These are phyloP conservation scores for Buceros bicornis DNA, from an alignment of 2,797 vertebrate species.

Conservation along the genomic window DNA sequence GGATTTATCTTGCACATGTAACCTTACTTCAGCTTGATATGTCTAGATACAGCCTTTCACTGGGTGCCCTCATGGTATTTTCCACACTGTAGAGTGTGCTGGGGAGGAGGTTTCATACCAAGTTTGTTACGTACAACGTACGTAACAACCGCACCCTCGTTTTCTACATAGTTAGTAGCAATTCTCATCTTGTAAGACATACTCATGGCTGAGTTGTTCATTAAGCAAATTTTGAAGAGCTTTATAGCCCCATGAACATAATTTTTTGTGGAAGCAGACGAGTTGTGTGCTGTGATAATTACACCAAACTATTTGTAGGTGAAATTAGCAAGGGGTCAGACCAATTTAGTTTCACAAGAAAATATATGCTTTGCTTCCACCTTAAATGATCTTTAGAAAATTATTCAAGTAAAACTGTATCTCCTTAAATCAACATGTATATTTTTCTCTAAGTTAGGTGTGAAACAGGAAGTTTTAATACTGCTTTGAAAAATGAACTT, in stretches of 20 bases:
- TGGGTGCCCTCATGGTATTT: not conserved
- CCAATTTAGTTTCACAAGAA: constrained; percentile 66
- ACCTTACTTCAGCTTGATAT: not conserved
- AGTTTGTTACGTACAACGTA: not conserved
- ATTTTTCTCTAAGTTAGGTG: constrained; percentile 9
- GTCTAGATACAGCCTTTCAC: not conserved
- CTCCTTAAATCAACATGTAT: constrained; percentile 58
- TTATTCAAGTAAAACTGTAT: constrained; percentile 52
- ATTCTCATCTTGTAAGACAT: constrained; percentile 64
- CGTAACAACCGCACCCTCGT: not conserved
- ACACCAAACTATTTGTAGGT: constrained; percentile 80
- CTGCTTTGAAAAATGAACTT: constrained; percentile 39
- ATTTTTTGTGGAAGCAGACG: constrained; percentile 76
- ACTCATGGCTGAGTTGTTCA: constrained; percentile 76
- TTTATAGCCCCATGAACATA: constrained; percentile 78
- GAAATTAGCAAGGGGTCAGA: constrained; percentile 79
- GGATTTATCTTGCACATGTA: not conserved
- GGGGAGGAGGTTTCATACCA: not conserved
- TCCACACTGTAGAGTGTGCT: fast-evolving
- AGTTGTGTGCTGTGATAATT: constrained; percentile 79
- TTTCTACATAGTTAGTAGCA: constrained; percentile 56
- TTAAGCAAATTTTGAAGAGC: constrained; percentile 81
- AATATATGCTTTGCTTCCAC: constrained; percentile 72
- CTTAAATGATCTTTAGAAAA: constrained; percentile 75
- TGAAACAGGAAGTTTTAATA: constrained; percentile 24